Percentiles rank a stretch among this genome's conserved stretches.
These are phyloP conservation scores for Meteorus sp. DNA, from an alignment of 1,140 invertebrate species.

Conservation along the genomic window DNA sequence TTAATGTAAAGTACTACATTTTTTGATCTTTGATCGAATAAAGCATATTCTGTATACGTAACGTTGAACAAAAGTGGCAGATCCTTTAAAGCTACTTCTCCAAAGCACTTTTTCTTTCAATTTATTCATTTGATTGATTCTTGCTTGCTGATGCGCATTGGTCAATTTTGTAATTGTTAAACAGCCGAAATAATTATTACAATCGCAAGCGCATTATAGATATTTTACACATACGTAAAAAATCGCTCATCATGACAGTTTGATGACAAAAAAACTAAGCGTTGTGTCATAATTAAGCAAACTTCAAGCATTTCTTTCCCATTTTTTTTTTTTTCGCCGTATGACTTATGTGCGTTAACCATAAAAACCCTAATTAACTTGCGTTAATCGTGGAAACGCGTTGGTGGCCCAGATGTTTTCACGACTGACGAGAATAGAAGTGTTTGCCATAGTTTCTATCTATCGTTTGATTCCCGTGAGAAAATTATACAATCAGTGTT, in stretches of 20 bases:
- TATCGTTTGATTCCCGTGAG: too few relatives aligned
- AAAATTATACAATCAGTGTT: too few relatives aligned
- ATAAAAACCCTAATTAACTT: constrained; percentile 39
- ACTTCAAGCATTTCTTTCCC: neutral
- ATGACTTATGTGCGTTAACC: constrained; percentile 6
- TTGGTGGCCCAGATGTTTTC: constrained; percentile 6
- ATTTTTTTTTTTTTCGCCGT: neutral
- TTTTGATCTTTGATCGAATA: constrained; percentile 6
- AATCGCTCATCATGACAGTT: too few relatives aligned
- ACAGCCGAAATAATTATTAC: neutral
- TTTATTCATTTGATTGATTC: neutral
- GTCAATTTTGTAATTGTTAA: neutral
- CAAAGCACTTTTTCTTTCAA: constrained; percentile 5
- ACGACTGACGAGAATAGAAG: neutral
- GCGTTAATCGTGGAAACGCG: constrained; percentile 44
- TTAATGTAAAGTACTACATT: too few relatives aligned
- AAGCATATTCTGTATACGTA: constrained; percentile 3
- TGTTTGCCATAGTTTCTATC: too few relatives aligned
- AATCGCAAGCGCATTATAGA: neutral
- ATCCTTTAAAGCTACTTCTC: constrained; percentile 12
- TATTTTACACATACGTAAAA: neutral
- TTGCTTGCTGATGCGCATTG: neutral
- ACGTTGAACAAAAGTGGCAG: constrained; percentile 11
- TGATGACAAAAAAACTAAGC: too few relatives aligned
- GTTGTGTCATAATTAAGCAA: too few relatives aligned